These are phyloP conservation scores for Aegotheles bennettii DNA, from an alignment of 2,113 vertebrate species.

Conservation along the genomic window DNA sequence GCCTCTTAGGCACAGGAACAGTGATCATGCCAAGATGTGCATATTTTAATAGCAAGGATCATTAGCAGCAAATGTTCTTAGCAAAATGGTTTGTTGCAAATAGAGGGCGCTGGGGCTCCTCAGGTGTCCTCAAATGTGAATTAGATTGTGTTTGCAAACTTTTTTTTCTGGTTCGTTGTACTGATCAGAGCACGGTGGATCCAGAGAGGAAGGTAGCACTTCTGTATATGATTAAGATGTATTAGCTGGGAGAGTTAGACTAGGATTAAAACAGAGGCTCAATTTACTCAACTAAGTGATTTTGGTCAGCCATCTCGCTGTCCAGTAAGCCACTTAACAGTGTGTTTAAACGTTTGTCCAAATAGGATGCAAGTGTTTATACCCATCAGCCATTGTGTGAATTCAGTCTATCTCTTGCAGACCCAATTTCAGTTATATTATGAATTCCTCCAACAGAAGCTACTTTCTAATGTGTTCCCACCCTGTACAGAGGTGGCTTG, in stretches of 20 bases:
- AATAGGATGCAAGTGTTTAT: background rate
- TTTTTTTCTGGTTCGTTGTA: slow-evolving; percentile 39
- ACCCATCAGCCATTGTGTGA: background rate
- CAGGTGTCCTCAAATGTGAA: slow-evolving; percentile 48
- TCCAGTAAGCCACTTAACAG: background rate
- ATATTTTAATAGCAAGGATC: slow-evolving; percentile 56
- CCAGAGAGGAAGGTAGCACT: background rate
- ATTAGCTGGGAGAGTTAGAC: background rate
- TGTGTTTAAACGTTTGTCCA: background rate
- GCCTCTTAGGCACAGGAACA: background rate
- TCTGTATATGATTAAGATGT: background rate
- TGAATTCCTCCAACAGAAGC: background rate
- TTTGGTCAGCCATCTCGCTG: background rate
- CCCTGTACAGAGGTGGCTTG: background rate
- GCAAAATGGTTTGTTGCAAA: slow-evolving; percentile 55
- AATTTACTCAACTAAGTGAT: background rate
- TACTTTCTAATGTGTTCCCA: background rate
- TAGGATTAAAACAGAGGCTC: background rate
- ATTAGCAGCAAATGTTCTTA: slow-evolving; percentile 58
- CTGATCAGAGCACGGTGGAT: background rate
- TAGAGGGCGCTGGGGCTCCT: slow-evolving; percentile 53
- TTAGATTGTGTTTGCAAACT: slow-evolving; percentile 44
- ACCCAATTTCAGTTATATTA: background rate
- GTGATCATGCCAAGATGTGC: slow-evolving; percentile 30
- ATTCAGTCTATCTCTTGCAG: background rate